Evolutionary conservation across 2,113 vertebrate genomes (phyloP), one percentile per base, ranked within the genome.

Genomic region (Pangasianodon hypophthalmus): DNA sequence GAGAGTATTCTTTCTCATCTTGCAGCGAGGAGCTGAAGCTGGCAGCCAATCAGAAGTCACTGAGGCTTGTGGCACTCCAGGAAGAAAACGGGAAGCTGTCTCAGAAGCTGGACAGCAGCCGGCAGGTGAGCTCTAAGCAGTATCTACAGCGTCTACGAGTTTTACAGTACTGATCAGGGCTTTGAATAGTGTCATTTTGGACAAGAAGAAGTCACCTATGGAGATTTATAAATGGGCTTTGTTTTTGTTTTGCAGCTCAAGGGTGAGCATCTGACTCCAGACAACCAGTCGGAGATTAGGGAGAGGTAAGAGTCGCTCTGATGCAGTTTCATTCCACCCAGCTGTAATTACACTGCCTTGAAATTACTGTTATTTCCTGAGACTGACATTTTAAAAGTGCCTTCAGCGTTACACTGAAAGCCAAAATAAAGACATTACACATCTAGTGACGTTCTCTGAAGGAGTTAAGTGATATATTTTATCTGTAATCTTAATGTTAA

Each of bases 11-110:
- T 79, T 71, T 69, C 50, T 41, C 9, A 37, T 13, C 80, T 95
- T 92, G 18, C 96, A 99, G 98, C 91, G 97, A 98, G 94, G 96
- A 96, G 93, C 96, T 98, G 92, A 98, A 96, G 95, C 96, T 97
- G 96, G 96, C 95, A 91, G 96, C 97, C 52, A 97, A 96, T 94
- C 97, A 97, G 94, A 97, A 97, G 96, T 96, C 97, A 93, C 96
- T 97, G 95, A 96, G 95, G 94, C 96, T 96, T 29, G 95, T 96
- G 64, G 96, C 96, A 80, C 91, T 95, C 93, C 95, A 96, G 92
- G 96, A 97, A 92, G 97, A 96, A 93, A 97, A 97, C 92, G 87
- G 95, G 90, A 96, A 94, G 96, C 96, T 97, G 96, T 92, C 96
- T 5, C 94, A 95, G 93, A 96, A 97, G 94, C 96, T 97, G 88